A percentile compares a stretch with the other conserved stretches of the same genome.
These are phyloP conservation scores for Drosophila pallidifrons DNA, from an alignment of 1,140 invertebrate species.

Conservation along the genomic window DNA sequence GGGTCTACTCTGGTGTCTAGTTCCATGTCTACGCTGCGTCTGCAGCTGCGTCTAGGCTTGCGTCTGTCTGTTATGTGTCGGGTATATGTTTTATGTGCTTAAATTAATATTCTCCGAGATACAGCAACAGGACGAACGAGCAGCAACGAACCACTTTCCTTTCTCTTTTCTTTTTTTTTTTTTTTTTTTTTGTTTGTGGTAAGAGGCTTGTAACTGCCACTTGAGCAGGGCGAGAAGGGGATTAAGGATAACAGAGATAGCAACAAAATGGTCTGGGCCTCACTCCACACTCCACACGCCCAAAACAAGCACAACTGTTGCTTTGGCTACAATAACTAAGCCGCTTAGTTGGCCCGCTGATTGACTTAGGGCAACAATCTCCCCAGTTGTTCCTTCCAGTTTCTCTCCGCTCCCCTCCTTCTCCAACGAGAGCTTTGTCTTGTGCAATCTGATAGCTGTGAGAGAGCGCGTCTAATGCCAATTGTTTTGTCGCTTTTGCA, in stretches of 20 bases:
- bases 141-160: neutral
- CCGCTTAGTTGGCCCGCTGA: slow-evolving; percentile 39
- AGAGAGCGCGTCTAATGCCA: slow-evolving; percentile 12
- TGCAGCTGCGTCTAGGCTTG: neutral
- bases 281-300: no score
- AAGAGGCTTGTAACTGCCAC: slow-evolving; percentile 74
- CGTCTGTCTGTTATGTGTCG: slow-evolving; percentile 25
- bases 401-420: no score
- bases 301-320: slow-evolving; percentile 58
- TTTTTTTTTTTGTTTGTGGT: slow-evolving; percentile 24
- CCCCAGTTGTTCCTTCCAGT: neutral
- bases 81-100: slow-evolving; percentile 76
- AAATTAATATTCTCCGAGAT: slow-evolving; percentile 67
- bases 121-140: slow-evolving; percentile 7
- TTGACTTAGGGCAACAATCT: slow-evolving; percentile 17
- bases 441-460: slow-evolving; percentile 3
- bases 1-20: neutral
- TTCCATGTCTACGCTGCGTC: no score
- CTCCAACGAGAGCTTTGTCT: neutral
- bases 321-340: slow-evolving; percentile 44
- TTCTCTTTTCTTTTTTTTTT: no score
- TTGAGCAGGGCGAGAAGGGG: slow-evolving; percentile 23
- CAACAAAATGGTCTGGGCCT: slow-evolving; percentile 29
- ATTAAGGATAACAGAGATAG: slow-evolving; percentile 57
- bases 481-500: slow-evolving; percentile 35